Evolutionary conservation across 1,140 invertebrate species (phyloP), one percentile per base, ranked within the genome.

Genomic region (Bombus sibiricus): DNA sequence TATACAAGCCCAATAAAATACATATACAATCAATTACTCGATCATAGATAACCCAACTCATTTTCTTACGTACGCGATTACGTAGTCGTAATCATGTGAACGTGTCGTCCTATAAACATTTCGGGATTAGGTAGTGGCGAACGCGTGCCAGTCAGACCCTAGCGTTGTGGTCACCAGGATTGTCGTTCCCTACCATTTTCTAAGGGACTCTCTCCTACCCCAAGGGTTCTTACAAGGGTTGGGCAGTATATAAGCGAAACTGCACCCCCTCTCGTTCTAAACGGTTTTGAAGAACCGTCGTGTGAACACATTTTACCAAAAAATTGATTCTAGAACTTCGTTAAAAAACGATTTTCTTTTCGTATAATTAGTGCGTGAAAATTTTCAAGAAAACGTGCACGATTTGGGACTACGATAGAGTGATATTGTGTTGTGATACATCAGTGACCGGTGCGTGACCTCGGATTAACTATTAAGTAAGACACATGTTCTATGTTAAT

Each of bases 401-500:
- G 10, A 15, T 59, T 28, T 3, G 13, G 22, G 37, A 22, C 64
- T 18, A 28, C 39, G 28, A 39, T 53, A 53, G 2, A 66, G 71
- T 90, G 90, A 53, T 53, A 53, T 53, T 92, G 89, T 87, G 89
- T 87, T 92, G 89, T 92, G 86, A 77, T 89, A 62, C 3, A 88
- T 59, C 43, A 88, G 85, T 92, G 82, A 59, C 34, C 32, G 25
- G 71, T 41, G 84, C 75, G 34, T 84, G 53, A 87, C 83, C 81
- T 91, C 85, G 89, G 87, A 90, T 90, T 91, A 85, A 59, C 69
- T 47, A 86, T 88, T 88, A 86, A 85, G 90, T 92, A 89, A 92
- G 83, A 77, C 5, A 15, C 37, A 34, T 39, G 2, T 10, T 25
- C 53, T 1, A 9, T 66, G 18, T 4, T 12, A 8, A 43, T 53